Conservation (phyloP, 2,113 vertebrate genomes). For the Arizona elegans region DNA sequence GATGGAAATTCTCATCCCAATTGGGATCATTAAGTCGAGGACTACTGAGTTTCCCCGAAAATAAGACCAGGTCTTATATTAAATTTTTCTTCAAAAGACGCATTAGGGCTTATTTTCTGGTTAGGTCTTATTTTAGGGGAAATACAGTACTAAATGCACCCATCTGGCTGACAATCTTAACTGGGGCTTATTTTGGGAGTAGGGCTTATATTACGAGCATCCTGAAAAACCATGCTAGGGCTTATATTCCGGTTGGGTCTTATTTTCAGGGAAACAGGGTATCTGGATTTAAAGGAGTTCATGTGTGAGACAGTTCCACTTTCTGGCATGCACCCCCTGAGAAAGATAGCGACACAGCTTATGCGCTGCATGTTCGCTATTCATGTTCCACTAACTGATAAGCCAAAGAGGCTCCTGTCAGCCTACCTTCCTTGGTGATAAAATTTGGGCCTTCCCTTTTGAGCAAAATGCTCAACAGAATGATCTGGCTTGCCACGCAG, state of each 20-base stretch:
- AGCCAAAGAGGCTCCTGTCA: constrained; percentile 9
- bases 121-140: no score
- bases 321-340: background rate
- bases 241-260: no score
- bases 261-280: no score
- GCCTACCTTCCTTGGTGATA: constrained; percentile 86
- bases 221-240: no score
- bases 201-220: no score
- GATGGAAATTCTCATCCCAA: background rate
- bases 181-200: no score
- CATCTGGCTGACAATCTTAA: no score
- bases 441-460: constrained; percentile 89
- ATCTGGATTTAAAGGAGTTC: constrained; percentile 6
- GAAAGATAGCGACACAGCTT: constrained; percentile 40
- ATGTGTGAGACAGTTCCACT: constrained; percentile 23
- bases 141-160: no score
- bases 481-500: constrained; percentile 87
- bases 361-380: constrained; percentile 17
- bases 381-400: constrained; percentile 15
- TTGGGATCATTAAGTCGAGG: background rate
- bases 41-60: background rate
- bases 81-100: no score
- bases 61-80: no score
- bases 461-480: constrained; percentile 83
- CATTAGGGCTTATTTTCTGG: no score